Evolutionary conservation across 1,140 invertebrate genomes (phyloP), one percentile per base, ranked within the genome.

Genomic region (Rhagoletis pomonella): DNA sequence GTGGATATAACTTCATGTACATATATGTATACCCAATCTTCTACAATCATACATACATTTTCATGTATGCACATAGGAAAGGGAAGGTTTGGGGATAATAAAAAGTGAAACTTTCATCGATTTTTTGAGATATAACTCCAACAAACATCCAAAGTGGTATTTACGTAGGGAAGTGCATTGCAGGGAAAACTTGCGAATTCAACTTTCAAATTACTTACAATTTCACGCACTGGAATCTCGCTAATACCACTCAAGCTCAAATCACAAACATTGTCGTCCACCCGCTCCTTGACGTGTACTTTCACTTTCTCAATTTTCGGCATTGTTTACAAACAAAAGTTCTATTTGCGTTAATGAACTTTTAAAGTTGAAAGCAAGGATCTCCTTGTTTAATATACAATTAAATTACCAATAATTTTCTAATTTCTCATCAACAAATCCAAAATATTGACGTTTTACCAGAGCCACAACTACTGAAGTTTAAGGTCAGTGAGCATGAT

Each of bases 201-300:
- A 3, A 12, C 4, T 44, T 19, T 29, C 19, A 47, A 69, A n/a
- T 14, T 73, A 94, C 94, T 94, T 94, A 97, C 96, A 91, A 97
- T 95, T 93, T 97, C 96, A 94, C 95, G 95, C 50, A 97, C 95
- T 88, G 96, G 96, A 89, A 97, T 95, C 91, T 96, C 95, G 87
- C 95, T 95, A 67, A 97, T 91, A 90, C 96, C 95, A 85, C 95
- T 96, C 89, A 97, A 94, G 92, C 96, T 97, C 9, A 97, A 93
- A 93, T 97, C 96, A 55, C 97, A 93, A 89, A 95, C 95, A 89
- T 96, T 95, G 90, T 96, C 96, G 29, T 96, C 94, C 6, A 97
- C 91, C 89, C 95, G 95, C 88, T 96, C 96, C 91, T 94, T 95
- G 9, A 96, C 91, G 89, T 94, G 95, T 85, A 96, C 94, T 92